phyloP scores from a whole-genome alignment of 2,113 vertebrate species.

The Pterocles burchelli region DNA sequence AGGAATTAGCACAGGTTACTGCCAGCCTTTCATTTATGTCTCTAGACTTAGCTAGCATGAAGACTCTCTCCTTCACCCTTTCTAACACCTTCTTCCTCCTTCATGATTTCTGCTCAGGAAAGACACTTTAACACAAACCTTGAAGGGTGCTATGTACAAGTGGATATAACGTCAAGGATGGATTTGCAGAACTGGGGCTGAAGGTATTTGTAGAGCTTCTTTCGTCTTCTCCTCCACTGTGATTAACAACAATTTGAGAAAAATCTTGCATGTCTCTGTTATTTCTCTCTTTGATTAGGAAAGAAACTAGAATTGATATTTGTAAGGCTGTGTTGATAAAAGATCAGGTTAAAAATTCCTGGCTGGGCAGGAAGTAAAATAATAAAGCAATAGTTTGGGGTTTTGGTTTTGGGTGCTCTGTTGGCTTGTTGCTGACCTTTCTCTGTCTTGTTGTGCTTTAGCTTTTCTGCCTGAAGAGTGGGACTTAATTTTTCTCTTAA shows the following conservation, averaged over 20 bases:
- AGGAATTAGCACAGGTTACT: background rate
- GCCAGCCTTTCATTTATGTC: background rate
- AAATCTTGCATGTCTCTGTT: background rate
- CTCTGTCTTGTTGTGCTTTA: background rate
- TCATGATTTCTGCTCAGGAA: background rate
- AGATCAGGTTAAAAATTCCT: background rate
- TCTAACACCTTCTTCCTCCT: background rate
- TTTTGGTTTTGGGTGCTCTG: background rate
- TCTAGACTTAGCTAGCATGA: background rate
- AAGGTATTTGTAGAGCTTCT: background rate
- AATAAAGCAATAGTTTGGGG: background rate
- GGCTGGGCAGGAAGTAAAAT: background rate
- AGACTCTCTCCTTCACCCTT: background rate
- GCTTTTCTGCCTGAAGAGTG: background rate
- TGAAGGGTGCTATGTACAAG: background rate
- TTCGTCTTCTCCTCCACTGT: background rate
- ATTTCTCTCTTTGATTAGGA: background rate
- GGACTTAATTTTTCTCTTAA: background rate
- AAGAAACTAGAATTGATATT: background rate
- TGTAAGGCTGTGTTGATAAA: background rate
- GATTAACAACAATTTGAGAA: background rate
- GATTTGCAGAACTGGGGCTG: background rate
- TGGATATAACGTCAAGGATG: background rate
- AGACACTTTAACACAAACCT: background rate
- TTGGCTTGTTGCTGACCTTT: background rate